Evolutionary conservation across 2,797 vertebrate species (phyloP).

Genomic region (Lerista edwardsae): DNA sequence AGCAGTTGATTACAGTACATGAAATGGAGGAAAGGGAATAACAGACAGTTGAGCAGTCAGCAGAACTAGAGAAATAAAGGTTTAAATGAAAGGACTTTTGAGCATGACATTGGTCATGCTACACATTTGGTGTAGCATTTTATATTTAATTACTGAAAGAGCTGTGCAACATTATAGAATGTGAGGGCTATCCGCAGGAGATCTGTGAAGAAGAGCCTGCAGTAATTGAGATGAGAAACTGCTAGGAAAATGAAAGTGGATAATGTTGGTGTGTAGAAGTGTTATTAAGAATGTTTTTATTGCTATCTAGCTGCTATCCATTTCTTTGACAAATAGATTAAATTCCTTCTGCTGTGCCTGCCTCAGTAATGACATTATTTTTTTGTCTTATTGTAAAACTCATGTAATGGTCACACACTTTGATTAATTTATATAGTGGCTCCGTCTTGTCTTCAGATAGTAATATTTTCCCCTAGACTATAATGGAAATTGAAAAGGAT

Average conservation of each 20-base stretch:
- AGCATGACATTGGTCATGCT: not conserved
- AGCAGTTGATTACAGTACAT: not conserved
- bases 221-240: not conserved
- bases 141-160: not conserved
- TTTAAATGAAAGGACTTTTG: not conserved
- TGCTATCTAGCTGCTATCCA: not conserved
- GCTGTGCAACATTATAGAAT: not conserved
- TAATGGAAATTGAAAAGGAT: not conserved
- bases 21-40: not conserved
- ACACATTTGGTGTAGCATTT: not conserved
- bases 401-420: not conserved
- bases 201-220: not conserved
- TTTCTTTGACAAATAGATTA: not conserved
- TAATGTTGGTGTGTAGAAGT: not conserved
- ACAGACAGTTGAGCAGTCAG: not conserved
- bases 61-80: not conserved
- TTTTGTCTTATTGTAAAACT: not conserved
- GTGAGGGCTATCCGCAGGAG: not conserved
- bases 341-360: not conserved
- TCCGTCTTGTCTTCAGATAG: not conserved
- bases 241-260: not conserved
- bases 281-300: not conserved
- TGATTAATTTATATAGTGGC: not conserved
- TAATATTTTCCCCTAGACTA: not conserved
- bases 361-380: not conserved